Evolutionary conservation across 2,888 invertebrate genomes (phyloP), one percentile per base, ranked within the genome.

Genomic region (Mimas tiliae): DNA sequence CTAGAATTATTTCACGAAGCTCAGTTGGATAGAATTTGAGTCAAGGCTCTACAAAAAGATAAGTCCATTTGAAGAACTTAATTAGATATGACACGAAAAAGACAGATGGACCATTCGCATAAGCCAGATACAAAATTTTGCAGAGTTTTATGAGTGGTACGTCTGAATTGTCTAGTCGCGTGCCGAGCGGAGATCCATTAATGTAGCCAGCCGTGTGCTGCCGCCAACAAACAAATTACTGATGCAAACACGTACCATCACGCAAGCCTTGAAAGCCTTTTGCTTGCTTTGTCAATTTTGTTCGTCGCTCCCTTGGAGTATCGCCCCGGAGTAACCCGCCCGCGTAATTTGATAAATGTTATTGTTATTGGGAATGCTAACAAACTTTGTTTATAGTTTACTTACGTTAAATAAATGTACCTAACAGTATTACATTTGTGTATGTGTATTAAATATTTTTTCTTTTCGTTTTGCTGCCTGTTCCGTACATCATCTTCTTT

Each of bases 151-250:
- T 70, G 78, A 85, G 78, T 83, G 81, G 81, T 83, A 82, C 82
- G 85, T 82, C 80, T 79, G 74, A 75, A 74, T 72, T 72, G 78
- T 76, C 78, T 75, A 82, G 78, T 90, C 82, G 92, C 93, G 90
- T 92, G 92, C 84, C 72, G 71, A 72, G 78, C 83, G 77, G 78
- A 85, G 89, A 90, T 91, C 88, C 91, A 91, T 93, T 91, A 92
- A 90, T 90, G 90, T 90, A 90, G 87, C 84, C 88, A 85, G 88
- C 82, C 85, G 86, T 86, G 85, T 85, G 89, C 85, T 86, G 89
- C 89, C 90, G 87, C 90, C 90, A 90, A 87, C 90, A 92, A 93
- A 93, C 93, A 93, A 93, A 93, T 93, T 93, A 93, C 88, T 79
- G 90, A 93, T 92, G 92, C 93, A 93, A 93, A 93, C 92, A 93